Percentiles rank a stretch among this genome's conserved stretches.
Evolutionary conservation across 2,888 invertebrate species (phyloP).

Genomic region (Drosophila silvestris): DNA sequence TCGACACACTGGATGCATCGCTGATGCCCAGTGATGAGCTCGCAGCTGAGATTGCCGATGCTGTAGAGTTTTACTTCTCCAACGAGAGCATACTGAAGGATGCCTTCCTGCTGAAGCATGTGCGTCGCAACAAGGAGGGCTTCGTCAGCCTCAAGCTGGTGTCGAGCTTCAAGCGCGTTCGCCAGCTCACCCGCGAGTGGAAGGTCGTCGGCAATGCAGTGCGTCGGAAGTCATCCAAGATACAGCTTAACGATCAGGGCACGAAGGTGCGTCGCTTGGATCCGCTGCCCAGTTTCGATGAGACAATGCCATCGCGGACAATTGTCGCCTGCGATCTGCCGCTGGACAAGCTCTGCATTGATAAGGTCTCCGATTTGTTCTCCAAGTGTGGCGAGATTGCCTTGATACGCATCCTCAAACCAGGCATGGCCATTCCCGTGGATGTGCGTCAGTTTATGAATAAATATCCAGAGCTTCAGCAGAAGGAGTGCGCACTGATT

Average conservation of each 20-base stretch:
- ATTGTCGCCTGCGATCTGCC: constrained; percentile 95
- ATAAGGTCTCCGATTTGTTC: constrained; percentile 96
- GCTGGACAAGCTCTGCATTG: constrained; percentile 93
- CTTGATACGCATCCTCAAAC: constrained; percentile 93
- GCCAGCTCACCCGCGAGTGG: constrained; percentile 97
- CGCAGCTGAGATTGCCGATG: constrained; percentile 91
- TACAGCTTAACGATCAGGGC: constrained; percentile 95
- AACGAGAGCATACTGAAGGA: constrained; percentile 98
- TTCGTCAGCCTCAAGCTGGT: constrained; percentile 97
- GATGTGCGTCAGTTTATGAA: constrained; percentile 96
- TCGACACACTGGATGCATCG: constrained; percentile 83
- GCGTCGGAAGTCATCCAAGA: constrained; percentile 90
- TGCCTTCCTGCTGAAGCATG: constrained; percentile 97
- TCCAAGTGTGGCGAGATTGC: constrained; percentile 95
- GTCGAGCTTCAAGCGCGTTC: constrained; percentile 97
- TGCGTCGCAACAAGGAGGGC: constrained; percentile 97
- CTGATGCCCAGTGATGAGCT: constrained; percentile 90
- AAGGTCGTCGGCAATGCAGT: constrained; percentile 95
- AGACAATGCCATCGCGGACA: constrained; percentile 96
- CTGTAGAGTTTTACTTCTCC: constrained; percentile 98
- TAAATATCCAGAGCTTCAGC: constrained; percentile 94
- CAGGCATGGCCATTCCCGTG: constrained; percentile 95
- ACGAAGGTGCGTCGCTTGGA: constrained; percentile 95
- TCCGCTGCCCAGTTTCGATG: constrained; percentile 94
- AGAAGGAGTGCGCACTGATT: constrained; percentile 94